Evolutionary conservation across 2,797 vertebrate genomes (phyloP), one percentile per base, ranked within the genome.

Genomic region (Strix occidentalis): DNA sequence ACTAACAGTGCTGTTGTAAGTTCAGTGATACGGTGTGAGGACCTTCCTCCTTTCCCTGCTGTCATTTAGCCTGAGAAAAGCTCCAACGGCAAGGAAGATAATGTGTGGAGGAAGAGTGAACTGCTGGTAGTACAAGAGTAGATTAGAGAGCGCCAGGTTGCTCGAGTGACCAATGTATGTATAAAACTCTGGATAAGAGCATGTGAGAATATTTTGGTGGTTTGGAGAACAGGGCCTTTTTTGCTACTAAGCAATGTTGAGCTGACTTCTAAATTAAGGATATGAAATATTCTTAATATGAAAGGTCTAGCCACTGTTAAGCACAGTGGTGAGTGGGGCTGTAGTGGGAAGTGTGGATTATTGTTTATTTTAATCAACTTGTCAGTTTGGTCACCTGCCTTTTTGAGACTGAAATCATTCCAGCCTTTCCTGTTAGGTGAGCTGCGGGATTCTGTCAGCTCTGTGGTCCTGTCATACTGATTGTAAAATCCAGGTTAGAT

Each of bases 321-420:
- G 72, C 13, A 1, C 39, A 26, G 61, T n/a, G 75, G 17, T 91
- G 92, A 77, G 43, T 87, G 89, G 65, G 23, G 35, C 91, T 89
- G 58, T 24, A 81, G 84, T 85, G 82, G 75, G 29, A 90, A 69
- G 31, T 41, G 29, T 54, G 41, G 85, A 41, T 85, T 81, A 31
- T 72, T 90, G 70, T 84, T 96, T 93, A 29, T 89, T 96, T 94
- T 87, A 93, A 71, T 85, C 83, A 86, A 13, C 43, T 89, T 80
- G 58, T 56, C 63, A n/a, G n/a, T 64, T 84, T 21, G n/a, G 35
- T 87, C 88, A 63, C 37, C 50, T 80, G 45, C 69, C 58, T 78
- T 78, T 75, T 58, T 18, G 82, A 72, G 63, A 76, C 61, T 66
- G 69, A 86, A 92, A 77, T 63, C 10, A 10, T 64, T 91, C 54